phyloP scores from a whole-genome alignment of 2,797 vertebrate genomes.

The Melanotaenia pygmaea region DNA sequence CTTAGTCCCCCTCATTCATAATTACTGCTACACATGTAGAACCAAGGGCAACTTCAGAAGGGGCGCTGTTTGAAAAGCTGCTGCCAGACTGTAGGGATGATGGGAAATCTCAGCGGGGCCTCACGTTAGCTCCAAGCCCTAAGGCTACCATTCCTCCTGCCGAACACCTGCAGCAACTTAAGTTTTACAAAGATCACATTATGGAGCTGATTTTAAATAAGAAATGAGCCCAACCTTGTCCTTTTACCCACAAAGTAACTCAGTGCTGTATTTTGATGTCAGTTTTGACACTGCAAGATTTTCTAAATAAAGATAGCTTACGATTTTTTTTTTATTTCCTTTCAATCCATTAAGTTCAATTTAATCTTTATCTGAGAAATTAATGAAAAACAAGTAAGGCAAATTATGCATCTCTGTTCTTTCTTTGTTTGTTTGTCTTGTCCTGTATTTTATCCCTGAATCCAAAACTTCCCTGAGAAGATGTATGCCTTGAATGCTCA shows the following conservation, averaged over 20 bases:
- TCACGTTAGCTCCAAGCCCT: slow-evolving; percentile 79
- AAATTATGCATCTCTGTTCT: neutral
- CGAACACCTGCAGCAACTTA: slow-evolving; percentile 86
- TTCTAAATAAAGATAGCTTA: slow-evolving; percentile 1
- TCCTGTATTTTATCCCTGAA: slow-evolving; percentile 6
- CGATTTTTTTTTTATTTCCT: slow-evolving; percentile 39
- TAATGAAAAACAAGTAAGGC: too few relatives aligned
- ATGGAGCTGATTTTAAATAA: slow-evolving; percentile 84
- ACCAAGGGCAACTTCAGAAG: slow-evolving; percentile 90
- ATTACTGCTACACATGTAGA: slow-evolving; percentile 90
- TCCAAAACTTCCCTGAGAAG: slow-evolving; percentile 15
- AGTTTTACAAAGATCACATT: slow-evolving; percentile 86
- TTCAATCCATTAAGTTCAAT: slow-evolving; percentile 21
- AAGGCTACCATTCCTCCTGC: slow-evolving; percentile 84
- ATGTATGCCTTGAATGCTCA: slow-evolving; percentile 26
- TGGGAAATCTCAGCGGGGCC: slow-evolving; percentile 82
- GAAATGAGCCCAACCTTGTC: slow-evolving; percentile 74
- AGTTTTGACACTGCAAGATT: slow-evolving; percentile 20
- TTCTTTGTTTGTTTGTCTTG: neutral
- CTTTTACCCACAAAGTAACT: slow-evolving; percentile 51
- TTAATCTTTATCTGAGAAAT: neutral
- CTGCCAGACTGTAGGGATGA: slow-evolving; percentile 82
- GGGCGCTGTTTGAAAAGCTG: slow-evolving; percentile 81
- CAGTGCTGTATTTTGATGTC: slow-evolving; percentile 54
- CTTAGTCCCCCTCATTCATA: slow-evolving; percentile 89